Base-by-base conservation (phyloP, 2,888 invertebrate genomes). In the Matsumyia berberina region DNA sequence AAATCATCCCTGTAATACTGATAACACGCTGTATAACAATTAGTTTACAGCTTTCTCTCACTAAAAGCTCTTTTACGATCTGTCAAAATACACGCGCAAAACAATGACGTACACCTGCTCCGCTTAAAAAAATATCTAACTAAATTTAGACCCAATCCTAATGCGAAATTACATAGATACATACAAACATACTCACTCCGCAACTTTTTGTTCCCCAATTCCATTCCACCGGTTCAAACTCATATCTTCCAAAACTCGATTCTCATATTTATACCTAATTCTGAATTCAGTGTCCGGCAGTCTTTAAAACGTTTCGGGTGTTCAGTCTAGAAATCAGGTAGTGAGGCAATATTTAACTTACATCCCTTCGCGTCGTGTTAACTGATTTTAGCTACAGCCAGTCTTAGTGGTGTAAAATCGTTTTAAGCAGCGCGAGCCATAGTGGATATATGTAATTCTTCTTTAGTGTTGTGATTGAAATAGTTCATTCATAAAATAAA, bases 271-370 rank as follows among this genome's bases (percentile, higher is more conserved):
- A 9, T 17, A 17, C 17, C 9, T 1, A 55, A n/a, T 46, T 64
- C 31, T 66, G 74, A 55, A n/a, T 46, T 64, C 31, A 74, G 74
- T 74, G 55, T 37, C 35, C 31, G 55, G 0, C 49, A 49, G 51
- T 39, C 42, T 24, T 33, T 72, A 60, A 8, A 31, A 12, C 11
- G 19, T 33, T 42, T 15, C 42, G 51, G 72, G 60, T 24, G 24
- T 24, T 24, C 24, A 24, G 24, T 24, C 24, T 24, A 24, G 24
- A 24, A 24, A 4, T 24, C 24, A 24, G 24, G 24, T 24, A 24
- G 4, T 24, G 4, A 24, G 24, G 4, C 1, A 4, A 24, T 24
- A 24, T 24, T 24, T 4, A 24, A 24, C 24, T 24, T 24, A 3
- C 24, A 24, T 24, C 24, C 24, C 24, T 24, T 24, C 24, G 2